Conservation (phyloP, 2,888 invertebrate genomes). For the Marasmarcha lunaedactyla region DNA sequence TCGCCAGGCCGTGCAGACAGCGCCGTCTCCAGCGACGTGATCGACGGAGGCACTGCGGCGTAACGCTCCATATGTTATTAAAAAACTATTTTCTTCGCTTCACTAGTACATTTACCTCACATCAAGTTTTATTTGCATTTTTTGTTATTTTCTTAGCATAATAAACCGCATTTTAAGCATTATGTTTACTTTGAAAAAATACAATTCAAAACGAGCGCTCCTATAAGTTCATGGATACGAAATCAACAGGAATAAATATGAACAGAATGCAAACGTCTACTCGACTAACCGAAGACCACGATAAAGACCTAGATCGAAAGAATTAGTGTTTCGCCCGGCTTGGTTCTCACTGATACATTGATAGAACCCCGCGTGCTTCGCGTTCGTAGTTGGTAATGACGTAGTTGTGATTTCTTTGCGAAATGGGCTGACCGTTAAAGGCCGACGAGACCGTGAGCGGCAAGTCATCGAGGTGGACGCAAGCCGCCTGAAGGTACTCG, state of each 20-base stretch:
- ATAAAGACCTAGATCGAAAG: slow-evolving; percentile 64
- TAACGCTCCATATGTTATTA: no score
- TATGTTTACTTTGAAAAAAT: no score
- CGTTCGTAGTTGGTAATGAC: slow-evolving; percentile 58
- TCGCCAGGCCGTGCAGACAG: slow-evolving; percentile 79
- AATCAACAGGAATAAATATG: background rate
- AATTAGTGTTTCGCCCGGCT: slow-evolving; percentile 63
- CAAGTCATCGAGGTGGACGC: slow-evolving; percentile 76
- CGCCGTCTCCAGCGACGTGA: slow-evolving; percentile 80
- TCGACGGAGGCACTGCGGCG: slow-evolving; percentile 76
- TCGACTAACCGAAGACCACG: slow-evolving; percentile 70
- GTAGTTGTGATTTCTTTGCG: slow-evolving; percentile 52
- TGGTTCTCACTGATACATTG: slow-evolving; percentile 70
- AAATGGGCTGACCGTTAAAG: slow-evolving; percentile 73
- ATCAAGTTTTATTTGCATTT: no score
- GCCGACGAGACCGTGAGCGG: slow-evolving; percentile 80
- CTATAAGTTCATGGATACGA: no score
- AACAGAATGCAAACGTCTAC: background rate
- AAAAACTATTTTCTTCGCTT: no score
- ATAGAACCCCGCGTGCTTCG: slow-evolving; percentile 74
- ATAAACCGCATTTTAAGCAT: no score
- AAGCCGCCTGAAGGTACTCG: slow-evolving; percentile 73
- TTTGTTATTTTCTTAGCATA: no score
- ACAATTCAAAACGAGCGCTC: no score
- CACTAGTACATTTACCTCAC: no score